Percentiles rank a stretch among this genome's conserved stretches.
phyloP scores from a whole-genome alignment of 2,113 vertebrate species.

The Otis tarda region DNA sequence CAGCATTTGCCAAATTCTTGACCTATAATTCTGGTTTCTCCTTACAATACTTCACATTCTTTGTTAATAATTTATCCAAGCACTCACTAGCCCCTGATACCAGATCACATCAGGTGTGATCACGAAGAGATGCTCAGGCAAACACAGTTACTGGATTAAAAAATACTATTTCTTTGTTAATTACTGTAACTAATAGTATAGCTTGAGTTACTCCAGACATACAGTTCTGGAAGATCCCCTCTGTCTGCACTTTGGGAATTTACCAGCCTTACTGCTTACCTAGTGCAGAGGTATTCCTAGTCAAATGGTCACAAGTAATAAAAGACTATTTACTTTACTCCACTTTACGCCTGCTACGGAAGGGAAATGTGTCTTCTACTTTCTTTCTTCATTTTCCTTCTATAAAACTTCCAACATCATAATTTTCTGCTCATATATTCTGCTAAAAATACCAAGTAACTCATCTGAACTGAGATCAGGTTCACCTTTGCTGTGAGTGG shows the following conservation, averaged over 20 bases:
- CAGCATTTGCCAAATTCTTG: background rate
- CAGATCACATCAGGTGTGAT: background rate
- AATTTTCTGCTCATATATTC: background rate
- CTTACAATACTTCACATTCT: background rate
- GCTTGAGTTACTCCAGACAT: background rate
- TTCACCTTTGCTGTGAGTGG: background rate
- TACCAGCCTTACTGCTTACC: background rate
- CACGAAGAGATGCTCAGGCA: background rate
- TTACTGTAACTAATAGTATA: background rate
- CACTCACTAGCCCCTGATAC: background rate
- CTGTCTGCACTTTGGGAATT: background rate
- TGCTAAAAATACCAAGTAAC: background rate
- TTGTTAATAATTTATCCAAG: background rate
- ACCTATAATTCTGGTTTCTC: background rate
- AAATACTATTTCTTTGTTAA: background rate
- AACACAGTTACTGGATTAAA: background rate
- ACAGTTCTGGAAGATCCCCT: background rate
- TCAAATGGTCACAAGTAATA: background rate
- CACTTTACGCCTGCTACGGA: background rate
- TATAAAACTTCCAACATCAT: background rate
- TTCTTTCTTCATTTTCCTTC: background rate
- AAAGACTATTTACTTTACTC: background rate
- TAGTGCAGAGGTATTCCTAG: background rate
- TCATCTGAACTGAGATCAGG: background rate
- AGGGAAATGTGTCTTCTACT: background rate